Evolutionary conservation across 2,888 invertebrate species (phyloP).

Genomic region (Chorisops tibialis): DNA sequence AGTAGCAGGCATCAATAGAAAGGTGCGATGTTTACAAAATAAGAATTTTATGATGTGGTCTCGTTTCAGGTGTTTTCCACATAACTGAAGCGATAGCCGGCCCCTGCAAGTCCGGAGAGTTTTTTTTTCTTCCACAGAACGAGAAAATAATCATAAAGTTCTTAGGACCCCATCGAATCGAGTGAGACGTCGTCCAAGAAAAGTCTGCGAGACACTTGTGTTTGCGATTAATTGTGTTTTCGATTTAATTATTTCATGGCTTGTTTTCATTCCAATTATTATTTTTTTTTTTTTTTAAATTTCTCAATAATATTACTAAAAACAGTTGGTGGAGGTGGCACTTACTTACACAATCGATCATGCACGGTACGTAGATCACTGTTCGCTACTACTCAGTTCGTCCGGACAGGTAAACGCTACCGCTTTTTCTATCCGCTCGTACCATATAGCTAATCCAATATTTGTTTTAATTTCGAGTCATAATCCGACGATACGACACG

Average conservation of each 20-base stretch:
- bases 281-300: conserved; percentile 24
- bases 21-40: conserved; percentile 11
- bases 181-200: conserved; percentile 1
- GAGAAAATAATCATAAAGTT: neutral
- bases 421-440: too few species aligned
- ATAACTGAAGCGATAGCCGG: conserved; percentile 12
- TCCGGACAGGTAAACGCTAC: neutral
- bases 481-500: too few species aligned
- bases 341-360: neutral
- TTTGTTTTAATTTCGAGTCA: too few species aligned
- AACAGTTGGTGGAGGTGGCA: conserved; percentile 8
- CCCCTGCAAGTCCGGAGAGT: conserved; percentile 6
- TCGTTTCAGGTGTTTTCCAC: conserved; percentile 17
- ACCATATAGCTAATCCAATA: too few species aligned
- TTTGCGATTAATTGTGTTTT: conserved; percentile 33
- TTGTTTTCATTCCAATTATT: conserved; percentile 18
- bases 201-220: conserved; percentile 33
- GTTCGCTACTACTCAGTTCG: neutral
- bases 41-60: conserved; percentile 3
- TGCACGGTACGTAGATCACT: neutral
- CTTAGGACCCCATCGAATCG: conserved; percentile 4
- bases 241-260: conserved; percentile 13
- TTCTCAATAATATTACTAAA: neutral
- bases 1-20: neutral
- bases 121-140: conserved; percentile 16